These are phyloP conservation scores for Parotia lawesii DNA, from an alignment of 2,113 vertebrate species.

Conservation along the genomic window DNA sequence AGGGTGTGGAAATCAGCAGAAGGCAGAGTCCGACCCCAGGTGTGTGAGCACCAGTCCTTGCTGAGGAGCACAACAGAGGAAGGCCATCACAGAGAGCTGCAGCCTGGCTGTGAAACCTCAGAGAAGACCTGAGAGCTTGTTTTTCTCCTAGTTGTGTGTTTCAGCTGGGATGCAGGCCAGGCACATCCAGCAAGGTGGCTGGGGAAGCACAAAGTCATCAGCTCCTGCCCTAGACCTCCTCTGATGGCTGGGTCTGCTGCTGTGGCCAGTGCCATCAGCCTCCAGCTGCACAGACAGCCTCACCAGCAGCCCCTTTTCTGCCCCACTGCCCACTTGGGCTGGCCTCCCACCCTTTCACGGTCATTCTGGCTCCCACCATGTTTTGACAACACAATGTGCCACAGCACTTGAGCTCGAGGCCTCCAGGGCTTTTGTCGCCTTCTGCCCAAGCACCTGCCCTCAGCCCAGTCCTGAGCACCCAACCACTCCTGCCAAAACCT, in stretches of 20 bases:
- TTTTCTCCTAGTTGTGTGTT: background rate
- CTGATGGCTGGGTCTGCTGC: background rate
- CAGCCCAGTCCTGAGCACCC: background rate
- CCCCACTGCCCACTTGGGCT: background rate
- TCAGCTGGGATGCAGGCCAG: background rate
- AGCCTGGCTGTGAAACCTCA: background rate
- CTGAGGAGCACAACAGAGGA: background rate
- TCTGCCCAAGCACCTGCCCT: background rate
- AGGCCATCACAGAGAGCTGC: background rate
- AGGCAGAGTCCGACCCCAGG: background rate
- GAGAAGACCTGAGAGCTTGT: background rate
- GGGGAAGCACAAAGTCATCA: background rate
- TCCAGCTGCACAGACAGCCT: background rate
- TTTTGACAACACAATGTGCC: background rate
- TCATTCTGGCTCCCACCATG: fast-evolving
- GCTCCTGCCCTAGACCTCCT: background rate
- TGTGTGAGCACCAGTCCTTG: background rate
- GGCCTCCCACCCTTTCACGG: background rate
- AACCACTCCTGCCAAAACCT: background rate
- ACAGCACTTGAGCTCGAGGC: background rate
- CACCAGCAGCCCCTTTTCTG: background rate
- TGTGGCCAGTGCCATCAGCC: background rate
- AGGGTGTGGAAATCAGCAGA: background rate
- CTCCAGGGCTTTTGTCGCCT: background rate
- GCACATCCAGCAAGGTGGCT: background rate